phyloP scores from a whole-genome alignment of 1,140 invertebrate genomes.

The Heliconius hermathena region DNA sequence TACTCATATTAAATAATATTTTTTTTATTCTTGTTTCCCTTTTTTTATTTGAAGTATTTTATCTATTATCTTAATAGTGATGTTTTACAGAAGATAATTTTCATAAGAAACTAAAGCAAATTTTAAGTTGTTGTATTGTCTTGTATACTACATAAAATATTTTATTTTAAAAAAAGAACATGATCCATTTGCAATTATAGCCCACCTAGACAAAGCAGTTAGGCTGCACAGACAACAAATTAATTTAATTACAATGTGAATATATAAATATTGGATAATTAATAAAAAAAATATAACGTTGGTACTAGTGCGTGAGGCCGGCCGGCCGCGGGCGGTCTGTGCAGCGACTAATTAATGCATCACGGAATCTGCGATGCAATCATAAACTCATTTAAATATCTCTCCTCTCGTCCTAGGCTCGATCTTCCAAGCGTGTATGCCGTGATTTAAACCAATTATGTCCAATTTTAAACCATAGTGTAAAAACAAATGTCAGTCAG shows the following conservation, averaged over 20 bases:
- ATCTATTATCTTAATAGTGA: too few relatives aligned
- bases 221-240: background rate
- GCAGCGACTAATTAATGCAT: background rate
- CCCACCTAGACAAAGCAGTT: background rate
- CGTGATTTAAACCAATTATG: slow-evolving; percentile 9
- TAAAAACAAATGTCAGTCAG: slow-evolving; percentile 9
- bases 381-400: slow-evolving; percentile 7
- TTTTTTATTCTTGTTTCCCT: too few relatives aligned
- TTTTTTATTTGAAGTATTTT: too few relatives aligned
- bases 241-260: background rate
- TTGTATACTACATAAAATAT: too few relatives aligned
- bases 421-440: background rate
- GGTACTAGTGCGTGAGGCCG: background rate
- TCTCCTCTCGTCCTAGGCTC: background rate
- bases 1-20: too few relatives aligned
- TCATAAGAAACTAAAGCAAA: too few relatives aligned
- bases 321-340: background rate
- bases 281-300: background rate
- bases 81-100: too few relatives aligned
- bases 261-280: background rate
- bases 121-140: too few relatives aligned
- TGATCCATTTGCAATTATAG: background rate
- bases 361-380: background rate
- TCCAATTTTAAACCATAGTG: background rate
- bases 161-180: too few relatives aligned